Evolutionary conservation across 2,113 vertebrate genomes (phyloP), one percentile per base, ranked within the genome.

Genomic region (Psittacula cyanocephala): DNA sequence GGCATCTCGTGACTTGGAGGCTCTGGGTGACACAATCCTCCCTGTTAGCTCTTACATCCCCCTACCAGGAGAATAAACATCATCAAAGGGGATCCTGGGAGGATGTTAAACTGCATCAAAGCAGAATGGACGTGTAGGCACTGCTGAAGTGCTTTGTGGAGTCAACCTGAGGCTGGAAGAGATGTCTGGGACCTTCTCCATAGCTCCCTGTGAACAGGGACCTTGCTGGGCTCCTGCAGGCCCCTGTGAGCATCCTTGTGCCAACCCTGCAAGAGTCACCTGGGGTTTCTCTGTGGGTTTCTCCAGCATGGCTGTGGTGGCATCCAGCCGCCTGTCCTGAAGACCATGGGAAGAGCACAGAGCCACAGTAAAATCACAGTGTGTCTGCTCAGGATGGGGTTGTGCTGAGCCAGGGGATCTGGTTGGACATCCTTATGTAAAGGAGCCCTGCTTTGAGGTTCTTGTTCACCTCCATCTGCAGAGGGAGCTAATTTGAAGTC

Each of bases 301-400:
- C 28, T 63, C 46, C 5, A 6, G 68, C 39, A 11, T 1, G 6
- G 71, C 71, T 80, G 14, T 0, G 3, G 64, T 69, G 44, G n/a
- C 27, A 33, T 44, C 24, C 28, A 37, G 2, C 7, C 6, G 0
- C 64, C 64, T 18, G 41, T 47, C 20, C 20, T 2, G 1, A 16
- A 55, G 10, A 11, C 31, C 5, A 11, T 4, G 29, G 22, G 46
- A 60, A 60, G 47, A 13, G 18, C 9, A 16, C 0, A 2, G 27
- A 80, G 15, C 23, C 62, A 37, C 50, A 15, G 17, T 22, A 39
- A 5, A 5, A 11, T 5, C 49, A 11, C 0, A 2, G 6, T 3
- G 22, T 37, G 47, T 31, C 49, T 7, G 2, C 31, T 28, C 31
- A 71, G 62, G 70, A 25, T 25, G 12, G 63, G n/a, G 17, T 6